Evolutionary conservation across 2,888 invertebrate genomes (phyloP).

Genomic region (Amitus sp.): DNA sequence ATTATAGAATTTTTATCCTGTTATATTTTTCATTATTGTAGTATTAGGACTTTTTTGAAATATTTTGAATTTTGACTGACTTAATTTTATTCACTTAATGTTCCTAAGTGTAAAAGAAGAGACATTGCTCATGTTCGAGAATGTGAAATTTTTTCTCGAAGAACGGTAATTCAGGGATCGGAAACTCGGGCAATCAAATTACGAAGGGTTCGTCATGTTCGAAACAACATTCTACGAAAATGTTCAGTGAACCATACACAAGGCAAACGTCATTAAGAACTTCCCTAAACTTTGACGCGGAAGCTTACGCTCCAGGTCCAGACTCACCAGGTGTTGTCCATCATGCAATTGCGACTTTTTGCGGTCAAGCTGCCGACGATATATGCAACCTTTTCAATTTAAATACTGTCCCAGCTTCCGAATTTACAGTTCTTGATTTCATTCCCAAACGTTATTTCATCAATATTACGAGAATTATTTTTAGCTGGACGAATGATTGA

Average conservation of each 20-base stretch:
- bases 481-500: no score
- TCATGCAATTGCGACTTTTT: conserved; percentile 28
- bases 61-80: no score
- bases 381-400: no score
- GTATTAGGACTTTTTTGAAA: no score
- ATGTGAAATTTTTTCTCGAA: conserved; percentile 27
- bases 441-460: no score
- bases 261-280: conserved; percentile 49
- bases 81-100: no score
- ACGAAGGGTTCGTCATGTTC: conserved; percentile 48
- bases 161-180: conserved; percentile 31
- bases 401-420: no score
- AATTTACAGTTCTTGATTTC: no score
- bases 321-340: conserved; percentile 35
- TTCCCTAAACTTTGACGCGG: conserved; percentile 36
- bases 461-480: no score
- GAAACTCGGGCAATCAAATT: conserved; percentile 52
- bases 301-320: conserved; percentile 29
- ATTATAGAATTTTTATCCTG: no score
- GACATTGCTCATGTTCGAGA: not conserved
- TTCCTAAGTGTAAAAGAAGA: no score
- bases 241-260: conserved; percentile 45
- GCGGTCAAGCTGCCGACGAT: conserved; percentile 1
- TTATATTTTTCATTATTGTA: no score
- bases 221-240: conserved; percentile 48